These are phyloP conservation scores for Amaurobius ferox DNA, from an alignment of 2,888 invertebrate genomes.

Conservation along the genomic window DNA sequence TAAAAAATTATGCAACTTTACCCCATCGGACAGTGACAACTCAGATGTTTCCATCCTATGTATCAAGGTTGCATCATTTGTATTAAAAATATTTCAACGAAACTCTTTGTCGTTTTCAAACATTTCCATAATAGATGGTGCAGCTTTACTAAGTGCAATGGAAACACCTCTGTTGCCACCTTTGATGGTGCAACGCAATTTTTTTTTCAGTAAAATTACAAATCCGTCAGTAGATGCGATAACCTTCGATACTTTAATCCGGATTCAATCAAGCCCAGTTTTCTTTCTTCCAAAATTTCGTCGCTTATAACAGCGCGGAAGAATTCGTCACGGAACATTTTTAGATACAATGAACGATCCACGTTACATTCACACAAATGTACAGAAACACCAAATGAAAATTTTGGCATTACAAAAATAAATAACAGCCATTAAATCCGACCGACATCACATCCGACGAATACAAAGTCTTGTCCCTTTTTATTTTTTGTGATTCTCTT, in stretches of 20 bases:
- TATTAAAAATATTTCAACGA: too few species aligned
- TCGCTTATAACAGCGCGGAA: background rate
- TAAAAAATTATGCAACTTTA: too few species aligned
- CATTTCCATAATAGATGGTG: too few species aligned
- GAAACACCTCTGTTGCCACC: too few species aligned
- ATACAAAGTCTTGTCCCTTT: slow-evolving; percentile 21
- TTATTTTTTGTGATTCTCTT: background rate
- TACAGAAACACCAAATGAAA: slow-evolving; percentile 61
- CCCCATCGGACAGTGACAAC: too few species aligned
- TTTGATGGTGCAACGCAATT: too few species aligned
- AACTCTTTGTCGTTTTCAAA: too few species aligned
- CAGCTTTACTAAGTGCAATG: too few species aligned
- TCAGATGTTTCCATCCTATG: too few species aligned
- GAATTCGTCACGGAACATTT: slow-evolving; percentile 25
- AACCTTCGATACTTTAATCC: background rate
- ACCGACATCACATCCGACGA: slow-evolving; percentile 17
- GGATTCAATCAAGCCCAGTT: background rate
- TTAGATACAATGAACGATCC: slow-evolving; percentile 36
- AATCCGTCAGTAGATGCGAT: background rate
- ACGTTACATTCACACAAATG: slow-evolving; percentile 38
- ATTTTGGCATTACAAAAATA: slow-evolving; percentile 63
- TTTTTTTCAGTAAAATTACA: background rate
- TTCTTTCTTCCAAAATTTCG: background rate
- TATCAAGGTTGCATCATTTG: too few species aligned
- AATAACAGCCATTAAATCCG: slow-evolving; percentile 61